A percentile compares a stretch with the other conserved stretches of the same genome.
Evolutionary conservation across 2,888 invertebrate species (phyloP).

Genomic region (Drosophila borborema): DNA sequence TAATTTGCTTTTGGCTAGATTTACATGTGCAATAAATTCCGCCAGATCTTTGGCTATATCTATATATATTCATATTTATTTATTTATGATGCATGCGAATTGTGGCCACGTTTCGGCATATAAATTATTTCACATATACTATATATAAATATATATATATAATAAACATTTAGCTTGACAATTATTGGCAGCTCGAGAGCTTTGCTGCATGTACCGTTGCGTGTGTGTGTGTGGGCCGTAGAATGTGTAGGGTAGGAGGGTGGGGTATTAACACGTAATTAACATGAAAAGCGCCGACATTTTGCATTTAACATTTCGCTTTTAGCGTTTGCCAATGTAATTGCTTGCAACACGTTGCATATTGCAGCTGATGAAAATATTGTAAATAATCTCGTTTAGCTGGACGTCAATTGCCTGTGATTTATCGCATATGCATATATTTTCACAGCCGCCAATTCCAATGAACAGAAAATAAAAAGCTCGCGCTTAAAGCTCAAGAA

Average conservation of each 20-base stretch:
- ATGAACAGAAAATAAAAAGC: conserved; percentile 13
- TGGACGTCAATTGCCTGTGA: conserved; percentile 21
- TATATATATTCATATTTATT: conserved; percentile 31
- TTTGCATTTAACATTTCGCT: conserved; percentile 23
- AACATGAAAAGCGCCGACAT: conserved; percentile 74
- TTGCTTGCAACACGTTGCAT: conserved; percentile 58
- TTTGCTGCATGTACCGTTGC: conserved; percentile 17
- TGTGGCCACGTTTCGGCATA: conserved; percentile 60
- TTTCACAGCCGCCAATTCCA: conserved; percentile 24
- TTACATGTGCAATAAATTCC: conserved; percentile 46
- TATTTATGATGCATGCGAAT: conserved; percentile 68
- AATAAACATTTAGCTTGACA: conserved; percentile 32
- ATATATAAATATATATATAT: conserved; percentile 4
- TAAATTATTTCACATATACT: conserved; percentile 61
- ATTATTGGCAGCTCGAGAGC: conserved; percentile 63
- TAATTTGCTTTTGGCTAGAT: conserved; percentile 56
- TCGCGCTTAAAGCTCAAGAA: conserved; percentile 35
- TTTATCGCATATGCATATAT: conserved; percentile 18
- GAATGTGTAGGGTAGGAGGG: not conserved
- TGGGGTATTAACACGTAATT: conserved; percentile 44
- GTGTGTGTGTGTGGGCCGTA: not conserved
- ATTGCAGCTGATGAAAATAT: conserved; percentile 1
- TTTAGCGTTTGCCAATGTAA: conserved; percentile 33
- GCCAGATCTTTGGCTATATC: conserved; percentile 25
- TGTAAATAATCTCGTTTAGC: conserved; percentile 8